Conservation (phyloP, 2,113 vertebrate species). For the Ammodramus savannarum region DNA sequence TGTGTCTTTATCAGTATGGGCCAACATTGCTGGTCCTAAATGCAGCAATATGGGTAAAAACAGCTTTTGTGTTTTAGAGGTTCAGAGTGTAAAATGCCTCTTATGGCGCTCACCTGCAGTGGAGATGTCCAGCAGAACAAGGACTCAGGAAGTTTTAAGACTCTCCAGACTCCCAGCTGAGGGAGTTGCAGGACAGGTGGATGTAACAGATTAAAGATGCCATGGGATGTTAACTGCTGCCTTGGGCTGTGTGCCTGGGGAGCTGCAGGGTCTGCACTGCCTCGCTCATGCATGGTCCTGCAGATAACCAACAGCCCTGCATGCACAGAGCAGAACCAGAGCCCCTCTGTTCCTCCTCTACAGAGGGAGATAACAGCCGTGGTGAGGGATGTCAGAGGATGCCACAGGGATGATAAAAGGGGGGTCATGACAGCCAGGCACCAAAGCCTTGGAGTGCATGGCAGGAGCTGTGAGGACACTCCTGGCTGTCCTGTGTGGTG, state of each 20-base stretch:
- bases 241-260: neutral
- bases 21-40: neutral
- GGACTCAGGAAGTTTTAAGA: neutral
- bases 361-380: neutral
- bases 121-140: neutral
- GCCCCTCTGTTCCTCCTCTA: neutral
- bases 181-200: neutral
- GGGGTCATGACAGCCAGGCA: neutral
- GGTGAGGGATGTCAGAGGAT: neutral
- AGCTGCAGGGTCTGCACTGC: neutral
- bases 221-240: neutral
- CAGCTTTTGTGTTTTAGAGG: neutral
- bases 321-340: neutral
- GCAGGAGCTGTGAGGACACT: neutral
- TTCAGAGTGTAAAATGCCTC: neutral
- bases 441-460: neutral
- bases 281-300: neutral
- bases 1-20: neutral
- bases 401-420: neutral
- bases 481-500: rapidly evolving
- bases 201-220: neutral
- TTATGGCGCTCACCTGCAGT: neutral
- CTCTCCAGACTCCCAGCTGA: neutral
- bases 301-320: neutral
- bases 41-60: neutral